Base-by-base conservation (phyloP, 2,797 vertebrate species). In the Sebastes elongatus region DNA sequence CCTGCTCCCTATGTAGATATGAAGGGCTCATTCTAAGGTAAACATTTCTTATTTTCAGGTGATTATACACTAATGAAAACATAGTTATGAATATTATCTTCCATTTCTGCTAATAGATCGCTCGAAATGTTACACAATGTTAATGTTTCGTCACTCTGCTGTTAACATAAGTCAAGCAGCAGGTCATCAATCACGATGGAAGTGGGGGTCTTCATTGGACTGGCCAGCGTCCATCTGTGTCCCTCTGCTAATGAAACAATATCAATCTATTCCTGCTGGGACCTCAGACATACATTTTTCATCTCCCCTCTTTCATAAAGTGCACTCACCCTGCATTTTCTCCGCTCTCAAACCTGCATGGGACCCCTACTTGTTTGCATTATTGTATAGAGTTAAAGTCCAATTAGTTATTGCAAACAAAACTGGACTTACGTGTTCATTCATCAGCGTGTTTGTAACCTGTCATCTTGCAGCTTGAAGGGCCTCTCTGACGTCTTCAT, bases 141-240 rank as follows among this genome's bases (percentile, higher is more conserved):
- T 61, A 27, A 16, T 59, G 20, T 71, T 75, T 81, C 20, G 4
- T 75, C 64, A 77, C 13, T 74, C 32, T 28, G 62, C 49, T 53
- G 52, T 86, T 63, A 38, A 61, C 59, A 55, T 42, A 20, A 61
- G 20, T 72, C 38, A 57, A 64, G 77, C 68, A 72, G 72, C 60
- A 74, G 65, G 32, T 80, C 72, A 84, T 78, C 20, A 25, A 32
- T 84, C 68, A 75, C 20, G 56, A 7, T 27, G 42, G 71, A 52
- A 35, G 70, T 61, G 69, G n/a, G 23, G 49, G 55, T 74, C 59
- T 52, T 46, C 70, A 85, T 86, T 57, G 25, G 16, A 70, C 66
- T 73, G 77, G 55, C 75, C 63, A 20, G 33, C 11, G 3, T 85
- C 86, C 78, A 79, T 72, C 60, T 67, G 49, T 68, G 65, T 80